phyloP scores from a whole-genome alignment of 2,797 vertebrate species.

The Enoplosus armatus region DNA sequence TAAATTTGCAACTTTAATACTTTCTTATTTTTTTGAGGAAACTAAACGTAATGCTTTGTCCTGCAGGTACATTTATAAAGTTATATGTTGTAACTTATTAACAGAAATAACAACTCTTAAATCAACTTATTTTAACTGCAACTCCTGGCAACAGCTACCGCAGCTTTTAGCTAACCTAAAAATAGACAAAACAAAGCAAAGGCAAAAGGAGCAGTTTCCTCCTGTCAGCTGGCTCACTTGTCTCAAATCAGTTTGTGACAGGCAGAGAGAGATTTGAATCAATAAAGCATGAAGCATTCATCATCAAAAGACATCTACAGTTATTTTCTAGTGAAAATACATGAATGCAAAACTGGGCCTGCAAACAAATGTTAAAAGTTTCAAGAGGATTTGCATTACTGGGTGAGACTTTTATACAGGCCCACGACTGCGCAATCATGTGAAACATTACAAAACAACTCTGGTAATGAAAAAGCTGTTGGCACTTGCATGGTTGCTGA shows the following conservation, averaged over 20 bases:
- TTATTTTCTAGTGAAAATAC: not conserved
- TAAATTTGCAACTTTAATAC: too few relatives aligned
- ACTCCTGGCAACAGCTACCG: not conserved
- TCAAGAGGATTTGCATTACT: not conserved
- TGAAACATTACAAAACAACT: conserved; percentile 8
- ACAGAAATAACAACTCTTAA: too few relatives aligned
- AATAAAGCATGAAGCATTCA: too few relatives aligned
- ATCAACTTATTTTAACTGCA: not conserved
- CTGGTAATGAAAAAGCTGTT: not conserved
- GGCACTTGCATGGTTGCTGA: conserved; percentile 3
- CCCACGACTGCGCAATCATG: not conserved
- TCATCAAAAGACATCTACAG: not conserved
- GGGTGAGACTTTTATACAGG: not conserved
- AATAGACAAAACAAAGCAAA: too few relatives aligned
- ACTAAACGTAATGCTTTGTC: too few relatives aligned
- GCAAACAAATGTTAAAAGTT: not conserved
- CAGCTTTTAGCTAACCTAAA: too few relatives aligned
- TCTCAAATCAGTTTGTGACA: not conserved
- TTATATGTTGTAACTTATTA: too few relatives aligned
- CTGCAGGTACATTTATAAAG: too few relatives aligned
- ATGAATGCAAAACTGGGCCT: not conserved
- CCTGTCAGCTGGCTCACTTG: not conserved
- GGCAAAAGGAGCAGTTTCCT: not conserved
- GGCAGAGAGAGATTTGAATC: too few relatives aligned
- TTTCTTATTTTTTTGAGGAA: too few relatives aligned